These are phyloP conservation scores for Spea multiplicata DNA, from an alignment of 2,113 vertebrate species.

Conservation along the genomic window DNA sequence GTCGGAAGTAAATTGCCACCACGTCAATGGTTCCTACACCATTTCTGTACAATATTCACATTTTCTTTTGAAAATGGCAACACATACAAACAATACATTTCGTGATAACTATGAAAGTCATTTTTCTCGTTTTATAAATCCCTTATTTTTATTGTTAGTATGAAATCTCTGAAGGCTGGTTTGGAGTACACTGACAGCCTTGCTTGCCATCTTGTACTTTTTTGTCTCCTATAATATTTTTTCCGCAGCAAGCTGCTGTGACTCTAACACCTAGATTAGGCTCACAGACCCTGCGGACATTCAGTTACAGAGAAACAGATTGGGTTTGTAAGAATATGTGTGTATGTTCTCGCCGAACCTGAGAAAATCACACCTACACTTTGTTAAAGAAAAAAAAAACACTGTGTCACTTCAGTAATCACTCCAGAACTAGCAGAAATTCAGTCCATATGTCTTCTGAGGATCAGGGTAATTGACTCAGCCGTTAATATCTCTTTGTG, in stretches of 20 bases:
- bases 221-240: conserved; percentile 35
- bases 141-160: no score
- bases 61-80: no score
- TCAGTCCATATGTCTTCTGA: conserved; percentile 64
- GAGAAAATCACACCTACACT: conserved; percentile 75
- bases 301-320: conserved; percentile 67
- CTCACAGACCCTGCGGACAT: conserved; percentile 64
- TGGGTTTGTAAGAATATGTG: conserved; percentile 70
- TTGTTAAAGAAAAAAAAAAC: conserved; percentile 67
- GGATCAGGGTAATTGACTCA: conserved; percentile 39
- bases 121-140: no score
- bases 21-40: no score
- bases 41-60: no score
- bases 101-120: no score
- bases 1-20: no score
- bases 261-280: conserved; percentile 54
- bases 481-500: neutral
- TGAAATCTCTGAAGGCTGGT: neutral
- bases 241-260: conserved; percentile 36
- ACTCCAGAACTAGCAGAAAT: conserved; percentile 62
- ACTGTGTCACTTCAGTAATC: conserved; percentile 65
- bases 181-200: neutral
- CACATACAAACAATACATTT: no score
- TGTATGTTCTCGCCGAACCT: conserved; percentile 72
- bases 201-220: conserved; percentile 33